Evolutionary conservation across 2,113 vertebrate species (phyloP).

Genomic region (Petroica traversi): DNA sequence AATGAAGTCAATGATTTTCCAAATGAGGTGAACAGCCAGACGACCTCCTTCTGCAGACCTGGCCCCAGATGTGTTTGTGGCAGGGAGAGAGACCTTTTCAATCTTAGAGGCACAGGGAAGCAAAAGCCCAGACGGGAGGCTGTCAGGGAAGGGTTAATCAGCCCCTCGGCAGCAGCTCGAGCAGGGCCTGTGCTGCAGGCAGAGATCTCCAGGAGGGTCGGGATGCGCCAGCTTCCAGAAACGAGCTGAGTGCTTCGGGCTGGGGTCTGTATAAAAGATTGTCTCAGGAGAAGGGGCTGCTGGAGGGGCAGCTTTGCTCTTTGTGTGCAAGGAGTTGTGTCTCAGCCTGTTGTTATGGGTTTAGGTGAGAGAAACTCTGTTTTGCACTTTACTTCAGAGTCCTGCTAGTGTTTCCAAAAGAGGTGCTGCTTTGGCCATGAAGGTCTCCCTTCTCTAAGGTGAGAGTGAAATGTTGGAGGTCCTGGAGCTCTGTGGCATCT

Average conservation of each 20-base stretch:
- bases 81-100: background rate
- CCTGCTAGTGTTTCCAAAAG: background rate
- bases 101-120: background rate
- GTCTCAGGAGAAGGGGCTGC: rapidly evolving
- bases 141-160: background rate
- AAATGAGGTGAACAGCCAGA: background rate
- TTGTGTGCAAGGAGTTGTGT: rapidly evolving
- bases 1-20: background rate
- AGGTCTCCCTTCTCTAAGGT: background rate
- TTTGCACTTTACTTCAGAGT: rapidly evolving
- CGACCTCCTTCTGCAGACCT: background rate
- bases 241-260: background rate
- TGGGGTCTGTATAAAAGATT: background rate
- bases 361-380: rapidly evolving
- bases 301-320: rapidly evolving
- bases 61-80: background rate
- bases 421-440: background rate
- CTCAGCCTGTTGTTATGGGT: rapidly evolving
- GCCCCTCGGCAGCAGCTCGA: background rate
- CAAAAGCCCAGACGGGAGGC: background rate
- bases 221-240: background rate
- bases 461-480: background rate
- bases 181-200: background rate
- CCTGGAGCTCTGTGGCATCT: background rate
- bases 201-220: background rate